These are phyloP conservation scores for Gasterosteus aculeatus DNA, from an alignment of 2,113 vertebrate genomes.

Conservation along the genomic window DNA sequence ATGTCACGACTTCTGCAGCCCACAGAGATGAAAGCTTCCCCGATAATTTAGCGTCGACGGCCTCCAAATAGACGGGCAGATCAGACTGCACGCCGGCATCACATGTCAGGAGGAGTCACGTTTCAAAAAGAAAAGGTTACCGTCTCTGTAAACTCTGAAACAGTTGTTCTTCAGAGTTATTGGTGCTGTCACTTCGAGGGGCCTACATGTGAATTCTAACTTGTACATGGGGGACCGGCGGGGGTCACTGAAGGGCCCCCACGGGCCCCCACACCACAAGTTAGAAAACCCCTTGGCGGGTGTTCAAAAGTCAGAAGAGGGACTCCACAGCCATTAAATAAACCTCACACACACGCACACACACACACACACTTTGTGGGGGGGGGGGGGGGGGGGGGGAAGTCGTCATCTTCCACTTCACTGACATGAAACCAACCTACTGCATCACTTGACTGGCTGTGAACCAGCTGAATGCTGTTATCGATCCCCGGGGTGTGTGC, in stretches of 20 bases:
- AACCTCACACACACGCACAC: not conserved
- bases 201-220: not conserved
- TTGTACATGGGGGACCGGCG: not conserved
- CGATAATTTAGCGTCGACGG: not conserved
- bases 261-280: not conserved
- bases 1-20: slow-evolving; percentile 87
- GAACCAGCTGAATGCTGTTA: not conserved
- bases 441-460: not conserved
- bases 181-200: not conserved
- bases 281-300: not conserved
- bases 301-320: not conserved
- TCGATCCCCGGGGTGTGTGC: slow-evolving; percentile 7
- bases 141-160: too few relatives aligned
- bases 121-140: not conserved
- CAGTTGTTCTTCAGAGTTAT: not conserved
- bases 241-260: not conserved
- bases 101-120: not conserved
- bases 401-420: not conserved
- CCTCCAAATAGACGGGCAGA: not conserved
- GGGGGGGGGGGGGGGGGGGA: not conserved
- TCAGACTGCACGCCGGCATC: not conserved
- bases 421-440: not conserved
- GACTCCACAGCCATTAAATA: not conserved
- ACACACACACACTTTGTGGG: too few relatives aligned
- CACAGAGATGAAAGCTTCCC: slow-evolving; percentile 82